Percentiles rank a stretch among this genome's conserved stretches.
phyloP scores from a whole-genome alignment of 2,888 invertebrate species.

The Drosophila multiciliata region DNA sequence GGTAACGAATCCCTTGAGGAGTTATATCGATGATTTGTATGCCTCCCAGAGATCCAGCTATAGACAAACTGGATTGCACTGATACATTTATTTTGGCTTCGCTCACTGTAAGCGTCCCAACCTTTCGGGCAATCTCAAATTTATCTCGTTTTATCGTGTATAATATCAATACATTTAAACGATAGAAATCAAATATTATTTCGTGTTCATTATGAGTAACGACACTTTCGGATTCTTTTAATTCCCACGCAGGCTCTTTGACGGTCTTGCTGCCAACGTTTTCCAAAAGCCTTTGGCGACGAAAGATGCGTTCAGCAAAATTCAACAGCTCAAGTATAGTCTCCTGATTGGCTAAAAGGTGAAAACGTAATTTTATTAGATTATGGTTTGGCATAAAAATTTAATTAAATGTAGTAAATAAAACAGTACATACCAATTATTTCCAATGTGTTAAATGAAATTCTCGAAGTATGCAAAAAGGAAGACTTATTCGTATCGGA shows the following conservation, averaged over 20 bases:
- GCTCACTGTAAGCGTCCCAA: slow-evolving; percentile 96
- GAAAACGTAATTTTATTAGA: neutral
- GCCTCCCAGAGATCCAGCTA: slow-evolving; percentile 95
- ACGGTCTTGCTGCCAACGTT: slow-evolving; percentile 7
- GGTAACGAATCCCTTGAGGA: slow-evolving; percentile 92
- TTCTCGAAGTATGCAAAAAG: slow-evolving; percentile 90
- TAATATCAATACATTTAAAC: slow-evolving; percentile 94
- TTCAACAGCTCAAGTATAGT: slow-evolving; percentile 96
- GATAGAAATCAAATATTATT: slow-evolving; percentile 96
- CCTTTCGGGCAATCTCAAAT: slow-evolving; percentile 91
- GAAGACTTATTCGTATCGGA: slow-evolving; percentile 85
- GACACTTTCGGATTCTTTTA: slow-evolving; percentile 45
- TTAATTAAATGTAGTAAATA: neutral
- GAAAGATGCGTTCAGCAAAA: slow-evolving; percentile 92
- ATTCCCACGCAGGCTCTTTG: slow-evolving; percentile 30
- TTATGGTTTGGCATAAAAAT: neutral
- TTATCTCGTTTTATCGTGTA: slow-evolving; percentile 92
- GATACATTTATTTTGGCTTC: slow-evolving; percentile 96
- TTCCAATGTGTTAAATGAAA: slow-evolving; percentile 97
- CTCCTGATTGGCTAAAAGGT: slow-evolving; percentile 93
- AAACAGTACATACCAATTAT: slow-evolving; percentile 90
- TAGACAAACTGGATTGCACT: slow-evolving; percentile 86
- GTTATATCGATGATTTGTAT: slow-evolving; percentile 96
- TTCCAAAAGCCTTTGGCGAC: slow-evolving; percentile 77
- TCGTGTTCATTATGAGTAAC: slow-evolving; percentile 88